A percentile compares a stretch with the other conserved stretches of the same genome.
These are phyloP conservation scores for Seira musarum DNA, from an alignment of 2,888 invertebrate genomes.

Conservation along the genomic window DNA sequence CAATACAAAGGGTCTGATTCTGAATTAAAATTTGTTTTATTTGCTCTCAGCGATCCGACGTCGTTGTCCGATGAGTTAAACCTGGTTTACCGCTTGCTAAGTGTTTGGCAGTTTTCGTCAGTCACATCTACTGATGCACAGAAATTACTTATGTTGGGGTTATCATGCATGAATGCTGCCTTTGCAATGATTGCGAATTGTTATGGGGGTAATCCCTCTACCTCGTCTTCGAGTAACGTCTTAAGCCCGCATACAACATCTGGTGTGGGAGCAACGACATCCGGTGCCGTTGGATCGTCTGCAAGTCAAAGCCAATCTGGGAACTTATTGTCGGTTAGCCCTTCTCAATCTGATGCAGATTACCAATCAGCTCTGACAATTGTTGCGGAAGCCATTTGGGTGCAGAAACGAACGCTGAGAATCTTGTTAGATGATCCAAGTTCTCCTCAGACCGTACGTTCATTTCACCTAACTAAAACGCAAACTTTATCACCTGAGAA, in stretches of 20 bases:
- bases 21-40: neutral
- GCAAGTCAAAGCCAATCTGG: neutral
- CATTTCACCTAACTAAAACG: neutral
- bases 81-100: constrained; percentile 65
- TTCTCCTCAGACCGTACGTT: constrained; percentile 65
- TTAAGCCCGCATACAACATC: constrained; percentile 32
- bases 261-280: neutral
- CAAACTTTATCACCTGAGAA: neutral
- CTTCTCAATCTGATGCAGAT: constrained; percentile 59
- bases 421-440: constrained; percentile 66
- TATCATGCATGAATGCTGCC: constrained; percentile 65
- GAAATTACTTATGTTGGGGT: constrained; percentile 60
- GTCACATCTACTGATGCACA: constrained; percentile 63
- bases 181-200: constrained; percentile 63
- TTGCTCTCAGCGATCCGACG: constrained; percentile 32
- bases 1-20: neutral
- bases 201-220: constrained; percentile 52
- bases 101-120: constrained; percentile 65
- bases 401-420: constrained; percentile 63
- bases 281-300: neutral
- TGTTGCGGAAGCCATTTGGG: constrained; percentile 68
- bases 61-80: constrained; percentile 67
- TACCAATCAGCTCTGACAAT: constrained; percentile 65
- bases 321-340: constrained; percentile 7
- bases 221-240: neutral